Percentiles rank a stretch among this genome's conserved stretches.
Conservation (phyloP, 2,797 vertebrate genomes). For the Sciurus carolinensis region DNA sequence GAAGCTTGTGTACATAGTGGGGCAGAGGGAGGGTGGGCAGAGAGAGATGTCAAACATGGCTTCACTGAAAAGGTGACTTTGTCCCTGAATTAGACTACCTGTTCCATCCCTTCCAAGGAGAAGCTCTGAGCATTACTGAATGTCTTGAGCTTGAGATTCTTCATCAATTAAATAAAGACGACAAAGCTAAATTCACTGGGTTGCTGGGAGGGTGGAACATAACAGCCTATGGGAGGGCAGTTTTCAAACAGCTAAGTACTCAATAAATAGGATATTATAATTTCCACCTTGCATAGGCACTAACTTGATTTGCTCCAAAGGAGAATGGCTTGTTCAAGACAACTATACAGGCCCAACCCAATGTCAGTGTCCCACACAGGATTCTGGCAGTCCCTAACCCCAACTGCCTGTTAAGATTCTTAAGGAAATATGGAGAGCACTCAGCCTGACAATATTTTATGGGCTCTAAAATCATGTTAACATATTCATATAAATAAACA, state of each 20-base stretch:
- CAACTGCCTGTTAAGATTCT: no score
- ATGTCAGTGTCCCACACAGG: accelerated
- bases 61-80: slow-evolving; percentile 39
- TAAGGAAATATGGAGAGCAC: background rate
- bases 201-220: background rate
- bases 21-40: background rate
- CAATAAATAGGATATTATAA: background rate
- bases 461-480: slow-evolving; percentile 32
- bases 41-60: background rate
- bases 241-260: background rate
- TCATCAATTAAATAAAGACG: background rate
- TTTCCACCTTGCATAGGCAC: background rate
- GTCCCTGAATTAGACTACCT: background rate
- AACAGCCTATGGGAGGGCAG: background rate
- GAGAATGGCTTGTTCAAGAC: background rate
- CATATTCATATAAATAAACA: slow-evolving; percentile 40
- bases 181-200: background rate
- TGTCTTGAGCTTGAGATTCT: background rate
- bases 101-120: background rate
- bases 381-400: accelerated
- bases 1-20: background rate
- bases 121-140: background rate
- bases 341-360: no score
- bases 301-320: background rate
- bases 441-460: background rate